Percentiles rank a stretch among this genome's conserved stretches.
These are phyloP conservation scores for Heterodera filipjevi DNA, from an alignment of 2,888 invertebrate genomes.

Conservation along the genomic window DNA sequence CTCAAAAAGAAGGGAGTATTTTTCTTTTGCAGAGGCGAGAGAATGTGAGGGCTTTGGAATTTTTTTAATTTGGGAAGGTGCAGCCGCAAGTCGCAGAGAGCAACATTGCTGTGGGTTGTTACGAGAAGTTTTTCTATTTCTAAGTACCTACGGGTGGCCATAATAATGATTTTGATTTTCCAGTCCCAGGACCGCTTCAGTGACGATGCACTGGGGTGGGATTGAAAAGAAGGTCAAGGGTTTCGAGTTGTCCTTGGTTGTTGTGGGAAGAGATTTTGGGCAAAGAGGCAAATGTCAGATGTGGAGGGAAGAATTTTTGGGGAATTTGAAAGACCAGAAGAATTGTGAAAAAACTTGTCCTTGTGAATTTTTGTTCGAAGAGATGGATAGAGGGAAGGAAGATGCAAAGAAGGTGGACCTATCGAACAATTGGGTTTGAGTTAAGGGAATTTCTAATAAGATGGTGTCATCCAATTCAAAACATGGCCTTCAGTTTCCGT, in stretches of 20 bases:
- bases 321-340: neutral
- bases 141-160: neutral
- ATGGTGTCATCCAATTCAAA: neutral
- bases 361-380: neutral
- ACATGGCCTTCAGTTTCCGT: neutral
- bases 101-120: too few relatives aligned
- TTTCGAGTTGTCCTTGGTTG: neutral
- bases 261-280: neutral
- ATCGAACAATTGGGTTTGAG: neutral
- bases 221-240: too few relatives aligned
- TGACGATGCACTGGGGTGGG: neutral
- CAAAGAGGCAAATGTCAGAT: neutral
- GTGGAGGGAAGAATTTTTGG: neutral
- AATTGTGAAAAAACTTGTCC: neutral
- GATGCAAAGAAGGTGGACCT: neutral
- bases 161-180: conserved; percentile 11
- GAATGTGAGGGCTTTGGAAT: too few relatives aligned
- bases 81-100: too few relatives aligned
- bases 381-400: neutral
- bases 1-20: too few relatives aligned
- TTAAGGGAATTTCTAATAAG: neutral
- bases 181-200: conserved; percentile 1
- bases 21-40: too few relatives aligned
- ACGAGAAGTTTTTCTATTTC: too few relatives aligned
- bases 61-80: too few relatives aligned